Percentiles rank a stretch among this genome's conserved stretches.
phyloP scores from a whole-genome alignment of 2,888 invertebrate species.

The Lasioglossum oenotherae region DNA sequence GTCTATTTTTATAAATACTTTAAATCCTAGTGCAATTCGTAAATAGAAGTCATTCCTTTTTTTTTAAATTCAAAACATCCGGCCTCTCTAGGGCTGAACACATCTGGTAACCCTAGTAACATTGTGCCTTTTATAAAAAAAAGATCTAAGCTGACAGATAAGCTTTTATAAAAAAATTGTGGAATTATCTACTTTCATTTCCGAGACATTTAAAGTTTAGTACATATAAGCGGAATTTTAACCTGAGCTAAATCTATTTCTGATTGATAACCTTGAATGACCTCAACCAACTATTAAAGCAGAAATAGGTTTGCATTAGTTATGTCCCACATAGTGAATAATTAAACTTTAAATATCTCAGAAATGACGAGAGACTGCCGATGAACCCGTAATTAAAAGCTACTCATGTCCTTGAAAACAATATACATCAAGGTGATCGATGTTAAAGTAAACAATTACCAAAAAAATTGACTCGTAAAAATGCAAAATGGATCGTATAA shows the following conservation, averaged over 20 bases:
- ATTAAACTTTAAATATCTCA: not conserved
- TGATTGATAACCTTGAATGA: not conserved
- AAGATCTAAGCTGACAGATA: not conserved
- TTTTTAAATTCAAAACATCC: not conserved
- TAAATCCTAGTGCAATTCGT: not conserved
- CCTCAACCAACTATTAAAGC: not conserved
- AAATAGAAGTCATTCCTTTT: not conserved
- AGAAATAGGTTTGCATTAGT: not conserved
- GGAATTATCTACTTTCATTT: not conserved
- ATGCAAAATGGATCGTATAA: not conserved
- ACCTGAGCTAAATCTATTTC: not conserved
- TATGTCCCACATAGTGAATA: not conserved
- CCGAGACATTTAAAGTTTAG: not conserved
- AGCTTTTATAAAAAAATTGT: not conserved
- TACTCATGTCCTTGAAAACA: not conserved
- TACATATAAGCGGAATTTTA: not conserved
- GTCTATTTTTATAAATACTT: not conserved
- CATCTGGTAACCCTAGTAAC: not conserved
- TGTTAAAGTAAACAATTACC: not conserved
- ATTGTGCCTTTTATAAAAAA: not conserved
- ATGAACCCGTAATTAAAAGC: not conserved
- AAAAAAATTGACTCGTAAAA: not conserved
- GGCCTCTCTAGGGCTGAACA: not conserved
- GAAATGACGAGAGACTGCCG: not conserved
- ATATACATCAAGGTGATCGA: not conserved